Evolutionary conservation across 2,888 invertebrate genomes (phyloP).

Genomic region (Oscheius myriophilus): DNA sequence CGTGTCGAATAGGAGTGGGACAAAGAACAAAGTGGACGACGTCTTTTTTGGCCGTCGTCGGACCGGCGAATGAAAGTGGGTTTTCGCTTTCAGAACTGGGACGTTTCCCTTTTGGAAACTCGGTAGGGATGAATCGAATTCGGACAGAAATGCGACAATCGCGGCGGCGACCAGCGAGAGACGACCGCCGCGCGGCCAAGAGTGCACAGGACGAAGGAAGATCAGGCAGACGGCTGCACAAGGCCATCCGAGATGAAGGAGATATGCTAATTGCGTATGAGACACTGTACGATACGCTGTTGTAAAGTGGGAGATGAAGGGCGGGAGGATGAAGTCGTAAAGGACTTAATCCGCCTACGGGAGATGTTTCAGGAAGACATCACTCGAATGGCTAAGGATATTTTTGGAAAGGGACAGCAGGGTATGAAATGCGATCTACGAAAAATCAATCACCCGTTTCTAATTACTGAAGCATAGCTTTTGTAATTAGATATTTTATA

Average conservation of each 20-base stretch:
- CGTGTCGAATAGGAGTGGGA: no score
- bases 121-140: conserved; percentile 28
- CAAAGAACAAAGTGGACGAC: no score
- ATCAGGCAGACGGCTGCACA: conserved; percentile 17
- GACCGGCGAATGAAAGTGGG: neutral
- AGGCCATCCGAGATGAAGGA: neutral
- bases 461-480: no score
- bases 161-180: conserved; percentile 18
- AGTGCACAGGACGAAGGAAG: conserved; percentile 20
- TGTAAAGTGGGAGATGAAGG: neutral
- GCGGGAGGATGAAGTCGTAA: neutral
- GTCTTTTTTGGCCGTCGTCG: no score
- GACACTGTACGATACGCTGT: no score
- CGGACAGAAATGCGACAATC: conserved; percentile 27
- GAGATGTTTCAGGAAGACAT: no score
- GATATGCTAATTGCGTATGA: conserved; percentile 5
- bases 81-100: conserved; percentile 5
- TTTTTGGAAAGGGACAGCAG: no score
- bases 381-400: no score
- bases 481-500: no score
- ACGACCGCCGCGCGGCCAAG: conserved; percentile 25
- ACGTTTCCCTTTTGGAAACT: conserved; percentile 13
- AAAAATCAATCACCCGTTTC: no score
- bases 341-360: neutral
- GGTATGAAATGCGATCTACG: no score